Conservation (phyloP, 2,797 vertebrate species). For the Paramormyrops hopkinsi region DNA sequence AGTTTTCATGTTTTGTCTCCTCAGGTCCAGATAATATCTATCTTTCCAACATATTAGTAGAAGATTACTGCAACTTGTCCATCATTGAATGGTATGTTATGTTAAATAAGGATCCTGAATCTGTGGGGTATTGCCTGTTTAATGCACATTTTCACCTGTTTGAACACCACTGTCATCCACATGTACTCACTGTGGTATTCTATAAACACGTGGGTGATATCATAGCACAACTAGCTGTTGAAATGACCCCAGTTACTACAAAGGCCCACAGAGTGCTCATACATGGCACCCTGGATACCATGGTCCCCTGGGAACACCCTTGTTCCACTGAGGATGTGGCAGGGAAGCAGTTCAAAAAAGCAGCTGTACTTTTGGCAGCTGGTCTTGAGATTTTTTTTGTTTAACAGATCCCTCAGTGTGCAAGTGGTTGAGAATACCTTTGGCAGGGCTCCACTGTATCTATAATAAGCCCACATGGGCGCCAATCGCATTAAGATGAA, state of each 20-base stretch:
- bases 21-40: neutral
- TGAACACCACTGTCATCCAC: neutral
- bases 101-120: neutral
- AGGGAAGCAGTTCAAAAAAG: conserved; percentile 22
- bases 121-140: neutral
- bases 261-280: neutral
- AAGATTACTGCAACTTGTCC: neutral
- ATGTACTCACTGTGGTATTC: neutral
- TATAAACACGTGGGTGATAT: neutral
- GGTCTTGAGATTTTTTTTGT: conserved; percentile 21
- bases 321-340: neutral
- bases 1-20: neutral
- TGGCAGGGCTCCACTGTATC: conserved; percentile 22
- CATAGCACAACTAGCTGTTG: neutral
- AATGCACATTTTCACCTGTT: neutral
- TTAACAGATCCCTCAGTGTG: conserved; percentile 21
- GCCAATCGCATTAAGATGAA: conserved; percentile 23
- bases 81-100: neutral
- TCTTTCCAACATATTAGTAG: neutral
- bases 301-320: conserved; percentile 16
- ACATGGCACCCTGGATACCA: neutral
- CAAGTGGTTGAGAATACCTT: conserved; percentile 27
- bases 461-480: conserved; percentile 26
- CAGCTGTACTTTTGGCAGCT: conserved; percentile 26
- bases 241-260: neutral